Conservation (phyloP, 2,888 invertebrate genomes). For the Cantharis flavilabris region DNA sequence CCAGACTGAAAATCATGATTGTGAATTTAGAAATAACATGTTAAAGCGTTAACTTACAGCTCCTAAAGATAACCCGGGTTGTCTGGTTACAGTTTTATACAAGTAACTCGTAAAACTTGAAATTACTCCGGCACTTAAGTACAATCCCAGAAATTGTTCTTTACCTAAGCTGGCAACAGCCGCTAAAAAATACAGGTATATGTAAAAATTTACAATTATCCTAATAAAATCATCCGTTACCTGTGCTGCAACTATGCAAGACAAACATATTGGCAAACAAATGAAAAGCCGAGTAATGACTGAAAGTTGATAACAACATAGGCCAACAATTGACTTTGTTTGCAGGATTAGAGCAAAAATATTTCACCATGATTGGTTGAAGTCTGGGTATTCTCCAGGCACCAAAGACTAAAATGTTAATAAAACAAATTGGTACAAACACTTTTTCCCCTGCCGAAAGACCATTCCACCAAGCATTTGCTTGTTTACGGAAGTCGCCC, state of each 20-base stretch:
- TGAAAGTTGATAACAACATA: conserved; percentile 93
- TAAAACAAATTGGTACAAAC: conserved; percentile 77
- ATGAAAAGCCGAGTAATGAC: conserved; percentile 87
- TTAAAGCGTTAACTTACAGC: conserved; percentile 69
- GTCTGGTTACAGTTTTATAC: conserved; percentile 72
- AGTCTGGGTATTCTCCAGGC: conserved; percentile 79
- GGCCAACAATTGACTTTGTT: conserved; percentile 79
- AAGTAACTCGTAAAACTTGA: conserved; percentile 85
- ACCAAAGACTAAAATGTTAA: conserved; percentile 79
- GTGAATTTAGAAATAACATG: background rate
- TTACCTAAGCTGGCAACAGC: conserved; percentile 78
- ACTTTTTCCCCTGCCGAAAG: conserved; percentile 76
- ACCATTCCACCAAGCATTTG: conserved; percentile 72
- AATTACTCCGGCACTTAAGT: conserved; percentile 84
- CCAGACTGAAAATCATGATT: conserved; percentile 75
- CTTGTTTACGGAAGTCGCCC: conserved; percentile 49
- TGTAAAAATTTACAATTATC: background rate
- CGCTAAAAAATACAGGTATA: conserved; percentile 54
- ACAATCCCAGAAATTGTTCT: conserved; percentile 91
- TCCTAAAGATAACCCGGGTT: conserved; percentile 83
- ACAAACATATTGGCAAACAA: conserved; percentile 96
- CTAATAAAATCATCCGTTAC: conserved; percentile 44
- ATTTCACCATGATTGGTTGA: conserved; percentile 76
- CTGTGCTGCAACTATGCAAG: conserved; percentile 78
- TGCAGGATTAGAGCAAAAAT: conserved; percentile 83